These are phyloP conservation scores for Clinocottus analis DNA, from an alignment of 2,113 vertebrate species.

Conservation along the genomic window DNA sequence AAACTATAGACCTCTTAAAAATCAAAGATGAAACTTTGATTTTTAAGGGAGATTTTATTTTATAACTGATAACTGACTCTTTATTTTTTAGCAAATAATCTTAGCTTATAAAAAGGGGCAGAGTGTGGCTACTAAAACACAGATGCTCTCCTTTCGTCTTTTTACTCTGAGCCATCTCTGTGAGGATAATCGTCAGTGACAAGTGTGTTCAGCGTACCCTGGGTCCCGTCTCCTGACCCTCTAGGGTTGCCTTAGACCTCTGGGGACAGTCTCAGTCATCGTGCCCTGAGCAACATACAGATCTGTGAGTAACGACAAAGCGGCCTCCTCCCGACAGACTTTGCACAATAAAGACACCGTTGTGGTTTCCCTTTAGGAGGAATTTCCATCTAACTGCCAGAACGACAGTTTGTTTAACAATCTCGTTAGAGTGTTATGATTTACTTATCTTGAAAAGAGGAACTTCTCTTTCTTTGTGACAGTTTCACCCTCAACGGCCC, in stretches of 20 bases:
- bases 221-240: conserved; percentile 40
- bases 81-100: conserved; percentile 2
- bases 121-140: conserved; percentile 10
- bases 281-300: conserved; percentile 33
- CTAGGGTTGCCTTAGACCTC: conserved; percentile 47
- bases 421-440: conserved; percentile 43
- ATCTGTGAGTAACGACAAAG: conserved; percentile 52
- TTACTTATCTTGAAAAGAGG: conserved; percentile 58
- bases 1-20: conserved; percentile 14
- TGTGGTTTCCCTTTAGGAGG: conserved; percentile 49
- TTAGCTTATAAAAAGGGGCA: background rate
- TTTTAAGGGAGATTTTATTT: conserved; percentile 4
- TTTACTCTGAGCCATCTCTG: conserved; percentile 20
- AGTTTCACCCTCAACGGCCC: background rate
- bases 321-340: conserved; percentile 25
- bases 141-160: conserved; percentile 17
- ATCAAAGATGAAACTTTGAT: conserved; percentile 1
- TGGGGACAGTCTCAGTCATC: conserved; percentile 47
- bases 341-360: conserved; percentile 54
- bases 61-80: background rate
- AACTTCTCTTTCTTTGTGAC: conserved; percentile 49
- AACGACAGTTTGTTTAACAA: conserved; percentile 57
- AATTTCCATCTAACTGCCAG: conserved; percentile 52
- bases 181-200: conserved; percentile 64
- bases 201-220: conserved; percentile 43